Conservation (phyloP, 1,140 invertebrate genomes). For the Patella vulgata region DNA sequence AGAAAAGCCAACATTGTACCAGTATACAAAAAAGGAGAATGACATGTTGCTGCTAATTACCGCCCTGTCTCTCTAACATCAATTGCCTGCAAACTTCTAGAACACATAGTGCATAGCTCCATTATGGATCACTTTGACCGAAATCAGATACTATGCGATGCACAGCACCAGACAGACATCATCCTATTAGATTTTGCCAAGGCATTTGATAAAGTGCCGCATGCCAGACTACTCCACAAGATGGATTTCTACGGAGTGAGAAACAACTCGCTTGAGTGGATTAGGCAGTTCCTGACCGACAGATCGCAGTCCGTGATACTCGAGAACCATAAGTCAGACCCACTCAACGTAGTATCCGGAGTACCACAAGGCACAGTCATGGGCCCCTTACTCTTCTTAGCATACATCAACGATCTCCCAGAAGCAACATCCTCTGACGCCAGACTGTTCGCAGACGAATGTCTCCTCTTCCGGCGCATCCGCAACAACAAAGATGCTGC, state of each 20-base stretch:
- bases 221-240: neutral
- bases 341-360: slow-evolving; percentile 14
- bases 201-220: slow-evolving; percentile 3
- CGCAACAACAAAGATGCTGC: neutral
- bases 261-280: slow-evolving; percentile 3
- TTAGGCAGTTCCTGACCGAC: slow-evolving; percentile 8
- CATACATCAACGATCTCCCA: slow-evolving; percentile 20
- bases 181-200: slow-evolving; percentile 13
- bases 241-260: slow-evolving; percentile 7
- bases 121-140: slow-evolving; percentile 20
- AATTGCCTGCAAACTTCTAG: slow-evolving; percentile 23
- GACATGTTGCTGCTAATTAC: slow-evolving; percentile 17
- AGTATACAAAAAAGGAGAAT: slow-evolving; percentile 22
- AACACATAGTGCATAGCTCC: slow-evolving; percentile 18
- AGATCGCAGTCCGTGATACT: slow-evolving; percentile 19
- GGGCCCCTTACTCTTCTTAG: slow-evolving; percentile 20
- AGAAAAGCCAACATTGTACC: slow-evolving; percentile 13
- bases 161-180: slow-evolving; percentile 20
- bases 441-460: slow-evolving; percentile 3
- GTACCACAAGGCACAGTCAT: slow-evolving; percentile 25
- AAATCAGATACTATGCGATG: slow-evolving; percentile 12
- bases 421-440: neutral
- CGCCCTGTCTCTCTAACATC: slow-evolving; percentile 24
- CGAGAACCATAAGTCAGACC: slow-evolving; percentile 9
- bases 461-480: slow-evolving; percentile 11